Conservation (phyloP, 2,797 vertebrate species). For the Phoxinus dragarum region DNA sequence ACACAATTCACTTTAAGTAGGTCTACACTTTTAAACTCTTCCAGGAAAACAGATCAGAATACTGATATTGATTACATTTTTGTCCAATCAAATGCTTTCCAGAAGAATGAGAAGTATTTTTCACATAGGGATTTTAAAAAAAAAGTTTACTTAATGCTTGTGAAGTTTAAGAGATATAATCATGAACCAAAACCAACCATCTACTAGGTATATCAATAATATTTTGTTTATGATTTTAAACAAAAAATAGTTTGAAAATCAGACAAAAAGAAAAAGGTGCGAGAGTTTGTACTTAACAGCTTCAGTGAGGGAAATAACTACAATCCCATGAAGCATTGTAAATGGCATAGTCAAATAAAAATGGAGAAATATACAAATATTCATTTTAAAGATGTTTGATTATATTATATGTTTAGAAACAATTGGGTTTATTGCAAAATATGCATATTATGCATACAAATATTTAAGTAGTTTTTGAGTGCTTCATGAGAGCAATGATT, state of each 20-base stretch:
- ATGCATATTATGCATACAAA: background rate
- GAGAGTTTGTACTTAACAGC: background rate
- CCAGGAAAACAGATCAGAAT: background rate
- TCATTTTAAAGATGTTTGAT: background rate
- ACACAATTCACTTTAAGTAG: background rate
- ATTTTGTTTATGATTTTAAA: background rate
- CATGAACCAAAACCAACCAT: background rate
- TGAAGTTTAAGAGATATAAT: background rate
- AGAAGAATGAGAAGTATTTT: background rate
- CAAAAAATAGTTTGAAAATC: background rate
- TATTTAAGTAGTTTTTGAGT: background rate
- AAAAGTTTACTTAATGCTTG: background rate
- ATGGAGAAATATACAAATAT: background rate
- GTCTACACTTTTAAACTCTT: background rate
- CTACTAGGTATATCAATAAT: background rate
- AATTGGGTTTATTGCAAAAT: background rate
- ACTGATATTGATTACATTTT: background rate
- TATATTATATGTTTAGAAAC: background rate
- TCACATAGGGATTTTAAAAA: background rate
- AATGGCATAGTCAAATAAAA: background rate
- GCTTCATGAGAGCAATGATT: background rate
- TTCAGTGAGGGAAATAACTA: background rate
- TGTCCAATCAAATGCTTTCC: background rate
- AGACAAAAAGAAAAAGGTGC: background rate
- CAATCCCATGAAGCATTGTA: background rate